phyloP scores from a whole-genome alignment of 2,888 invertebrate genomes.

The Melipona bicolor region DNA sequence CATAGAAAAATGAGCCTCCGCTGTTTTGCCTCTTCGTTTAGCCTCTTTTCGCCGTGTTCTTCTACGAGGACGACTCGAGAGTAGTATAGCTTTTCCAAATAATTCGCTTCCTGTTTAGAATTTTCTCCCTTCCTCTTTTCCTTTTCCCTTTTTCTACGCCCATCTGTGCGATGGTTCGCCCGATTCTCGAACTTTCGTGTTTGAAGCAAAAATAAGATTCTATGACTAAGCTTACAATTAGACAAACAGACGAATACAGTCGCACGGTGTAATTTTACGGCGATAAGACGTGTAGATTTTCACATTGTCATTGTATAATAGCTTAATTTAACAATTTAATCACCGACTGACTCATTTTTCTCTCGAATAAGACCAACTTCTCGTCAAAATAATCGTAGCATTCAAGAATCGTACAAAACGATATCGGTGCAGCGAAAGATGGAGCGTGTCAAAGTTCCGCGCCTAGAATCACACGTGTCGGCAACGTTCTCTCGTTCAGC shows the following conservation, averaged over 20 bases:
- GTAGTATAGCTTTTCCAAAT: background rate
- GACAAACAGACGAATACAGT: background rate
- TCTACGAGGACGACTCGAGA: background rate
- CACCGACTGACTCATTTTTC: too few species aligned
- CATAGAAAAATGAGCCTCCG: slow-evolving; percentile 60
- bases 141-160: background rate
- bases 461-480: slow-evolving; percentile 65
- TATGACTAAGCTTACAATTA: background rate
- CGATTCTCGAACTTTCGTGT: background rate
- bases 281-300: background rate
- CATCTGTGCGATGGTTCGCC: background rate
- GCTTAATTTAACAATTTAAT: too few species aligned
- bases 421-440: slow-evolving; percentile 52
- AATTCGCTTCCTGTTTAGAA: background rate
- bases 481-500: slow-evolving; percentile 30
- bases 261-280: background rate
- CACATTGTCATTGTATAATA: background rate
- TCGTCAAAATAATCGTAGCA: too few species aligned
- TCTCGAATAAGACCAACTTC: too few species aligned
- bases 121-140: background rate
- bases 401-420: too few species aligned
- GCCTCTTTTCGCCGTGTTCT: background rate
- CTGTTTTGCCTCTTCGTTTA: slow-evolving; percentile 2
- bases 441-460: slow-evolving; percentile 51
- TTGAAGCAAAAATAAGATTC: background rate